Evolutionary conservation across 2,113 vertebrate species (phyloP), one percentile per base, ranked within the genome.

Genomic region (Cyanistes caeruleus): DNA sequence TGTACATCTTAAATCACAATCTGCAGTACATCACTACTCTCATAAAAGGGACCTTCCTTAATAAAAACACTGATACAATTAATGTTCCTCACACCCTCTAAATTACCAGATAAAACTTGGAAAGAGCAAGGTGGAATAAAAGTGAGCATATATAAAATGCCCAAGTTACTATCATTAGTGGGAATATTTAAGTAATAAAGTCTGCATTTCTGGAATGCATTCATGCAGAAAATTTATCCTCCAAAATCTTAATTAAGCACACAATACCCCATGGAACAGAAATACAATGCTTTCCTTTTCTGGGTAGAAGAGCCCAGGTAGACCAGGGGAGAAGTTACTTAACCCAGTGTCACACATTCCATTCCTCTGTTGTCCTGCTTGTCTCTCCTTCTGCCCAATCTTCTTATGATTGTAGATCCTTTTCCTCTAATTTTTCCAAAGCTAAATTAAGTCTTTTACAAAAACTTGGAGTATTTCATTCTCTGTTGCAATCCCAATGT

Each of bases 101-200:
- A 91, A 97, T 94, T 94, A 73, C 51, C 35, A 72, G 89, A 88
- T 87, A 92, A 84, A 95, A 58, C 23, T 87, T 87, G 64, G 69
- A 67, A 94, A 91, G 65, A 89, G 27, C 58, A 86, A 88, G 64
- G 69, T 94, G 58, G 46, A 90, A 87, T 93, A 58, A 56, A 92
- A 96, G 76, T 49, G n/a, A 86, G 91, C 28, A 51, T 87, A 75
- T 75, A 87, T 91, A 65, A 89, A 94, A 96, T 84, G 81, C 44
- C 69, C n/a, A 79, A 95, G 92, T 82, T 92, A 78, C 56, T 90
- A 55, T 68, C 44, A 87, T 92, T 87, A 92, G 70, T 89, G 62
- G 86, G 84, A 97, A 92, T 94, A 89, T 95, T 95, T 95, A 95
- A 94, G 82, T 91, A 93, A 91, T 91, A 90, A 72, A 74, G 68